Conservation (phyloP, 2,888 invertebrate genomes). For the Parasteatoda lunata region DNA sequence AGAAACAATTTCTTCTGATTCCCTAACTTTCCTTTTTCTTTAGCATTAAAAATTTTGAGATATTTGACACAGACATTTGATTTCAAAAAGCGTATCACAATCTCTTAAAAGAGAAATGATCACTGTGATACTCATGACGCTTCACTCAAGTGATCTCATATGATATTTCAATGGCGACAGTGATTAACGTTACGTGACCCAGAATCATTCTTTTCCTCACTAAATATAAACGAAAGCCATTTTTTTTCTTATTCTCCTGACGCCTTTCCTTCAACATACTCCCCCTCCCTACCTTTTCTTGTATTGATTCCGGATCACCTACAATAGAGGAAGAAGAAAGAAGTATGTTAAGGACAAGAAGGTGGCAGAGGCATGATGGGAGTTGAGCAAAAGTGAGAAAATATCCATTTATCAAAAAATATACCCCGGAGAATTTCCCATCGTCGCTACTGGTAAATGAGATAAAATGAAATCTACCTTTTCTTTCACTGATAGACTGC, state of each 20-base stretch:
- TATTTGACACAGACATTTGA: too few relatives aligned
- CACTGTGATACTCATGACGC: too few relatives aligned
- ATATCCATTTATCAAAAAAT: conserved; percentile 18
- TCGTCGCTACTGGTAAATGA: conserved; percentile 5
- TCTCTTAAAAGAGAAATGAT: too few relatives aligned
- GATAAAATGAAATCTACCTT: conserved; percentile 1
- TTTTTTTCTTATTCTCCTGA: background rate
- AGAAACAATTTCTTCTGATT: too few relatives aligned
- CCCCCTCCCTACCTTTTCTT: background rate
- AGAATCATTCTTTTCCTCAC: background rate
- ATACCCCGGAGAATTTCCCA: conserved; percentile 8
- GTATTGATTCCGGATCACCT: conserved; percentile 8
- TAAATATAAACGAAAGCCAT: conserved; percentile 1
- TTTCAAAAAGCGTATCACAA: too few relatives aligned
- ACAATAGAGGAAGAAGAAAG: background rate
- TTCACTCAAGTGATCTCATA: background rate
- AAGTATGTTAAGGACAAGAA: background rate
- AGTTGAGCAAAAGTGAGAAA: background rate
- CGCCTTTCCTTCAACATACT: background rate
- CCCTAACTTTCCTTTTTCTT: too few relatives aligned
- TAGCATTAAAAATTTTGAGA: too few relatives aligned
- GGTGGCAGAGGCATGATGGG: background rate
- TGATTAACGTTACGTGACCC: conserved; percentile 11
- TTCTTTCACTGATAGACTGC: background rate
- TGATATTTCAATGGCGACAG: conserved; percentile 2